These are phyloP conservation scores for Porites australiensis DNA, from an alignment of 64 coral and sea anemone genomes.

Conservation along the genomic window DNA sequence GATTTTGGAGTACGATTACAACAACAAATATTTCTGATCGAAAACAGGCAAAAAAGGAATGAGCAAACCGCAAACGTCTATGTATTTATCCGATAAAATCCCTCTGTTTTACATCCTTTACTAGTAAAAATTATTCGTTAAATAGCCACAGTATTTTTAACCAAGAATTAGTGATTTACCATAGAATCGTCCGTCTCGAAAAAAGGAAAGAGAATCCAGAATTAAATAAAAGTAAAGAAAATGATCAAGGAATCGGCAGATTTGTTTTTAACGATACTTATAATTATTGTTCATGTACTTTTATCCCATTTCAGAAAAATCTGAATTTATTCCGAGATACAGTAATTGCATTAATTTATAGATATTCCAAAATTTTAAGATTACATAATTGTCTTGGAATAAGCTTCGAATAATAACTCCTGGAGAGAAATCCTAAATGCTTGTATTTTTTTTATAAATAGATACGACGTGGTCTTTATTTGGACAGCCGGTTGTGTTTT, in stretches of 20 bases:
- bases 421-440: not conserved
- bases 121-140: not conserved
- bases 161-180: not conserved
- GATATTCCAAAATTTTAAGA: not conserved
- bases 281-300: not conserved
- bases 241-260: not conserved
- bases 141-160: not conserved
- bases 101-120: not conserved
- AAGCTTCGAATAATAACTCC: not conserved
- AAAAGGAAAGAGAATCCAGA: not conserved
- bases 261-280: not conserved
- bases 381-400: not conserved
- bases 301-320: not conserved
- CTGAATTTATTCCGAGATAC: not conserved
- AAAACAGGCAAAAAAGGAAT: not conserved
- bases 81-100: not conserved
- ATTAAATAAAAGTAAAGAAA: not conserved
- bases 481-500: not conserved
- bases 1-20: not conserved
- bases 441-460: not conserved
- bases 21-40: not conserved
- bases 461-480: not conserved
- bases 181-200: slow-evolving; percentile 10
- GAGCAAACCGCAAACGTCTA: not conserved
- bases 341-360: slow-evolving; percentile 11